phyloP scores from a whole-genome alignment of 2,113 vertebrate species.

The Bos javanicus region DNA sequence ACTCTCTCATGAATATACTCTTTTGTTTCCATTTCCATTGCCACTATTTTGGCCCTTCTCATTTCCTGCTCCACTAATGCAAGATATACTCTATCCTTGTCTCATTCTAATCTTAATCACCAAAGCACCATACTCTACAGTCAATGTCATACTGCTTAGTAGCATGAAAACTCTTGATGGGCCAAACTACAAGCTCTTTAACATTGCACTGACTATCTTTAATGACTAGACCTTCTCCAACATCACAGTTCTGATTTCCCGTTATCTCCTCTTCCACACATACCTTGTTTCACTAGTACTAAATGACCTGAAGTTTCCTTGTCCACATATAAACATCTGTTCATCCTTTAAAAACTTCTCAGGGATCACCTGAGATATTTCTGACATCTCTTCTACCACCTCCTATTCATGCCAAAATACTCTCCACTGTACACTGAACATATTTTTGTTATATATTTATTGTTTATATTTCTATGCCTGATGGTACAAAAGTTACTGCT shows the following conservation, averaged over 20 bases:
- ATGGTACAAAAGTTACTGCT: background rate
- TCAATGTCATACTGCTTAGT: background rate
- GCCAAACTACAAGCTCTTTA: background rate
- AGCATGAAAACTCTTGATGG: background rate
- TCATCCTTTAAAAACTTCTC: background rate
- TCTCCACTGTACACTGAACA: background rate
- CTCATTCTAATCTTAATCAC: background rate
- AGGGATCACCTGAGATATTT: background rate
- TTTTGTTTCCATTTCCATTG: background rate
- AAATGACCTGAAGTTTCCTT: background rate
- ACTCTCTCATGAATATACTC: background rate
- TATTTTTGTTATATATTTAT: background rate
- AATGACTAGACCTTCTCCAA: background rate
- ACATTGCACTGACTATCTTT: background rate
- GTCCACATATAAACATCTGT: background rate
- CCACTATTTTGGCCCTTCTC: background rate
- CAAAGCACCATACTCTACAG: background rate
- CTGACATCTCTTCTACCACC: background rate
- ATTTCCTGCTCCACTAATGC: background rate
- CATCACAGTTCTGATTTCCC: background rate
- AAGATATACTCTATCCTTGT: background rate
- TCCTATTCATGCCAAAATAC: background rate
- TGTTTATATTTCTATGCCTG: background rate
- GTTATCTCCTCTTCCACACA: background rate
- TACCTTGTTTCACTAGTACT: background rate